A percentile compares a stretch with the other conserved stretches of the same genome.
These are phyloP conservation scores for Ormia ochracea DNA, from an alignment of 2,888 invertebrate species.

Conservation along the genomic window DNA sequence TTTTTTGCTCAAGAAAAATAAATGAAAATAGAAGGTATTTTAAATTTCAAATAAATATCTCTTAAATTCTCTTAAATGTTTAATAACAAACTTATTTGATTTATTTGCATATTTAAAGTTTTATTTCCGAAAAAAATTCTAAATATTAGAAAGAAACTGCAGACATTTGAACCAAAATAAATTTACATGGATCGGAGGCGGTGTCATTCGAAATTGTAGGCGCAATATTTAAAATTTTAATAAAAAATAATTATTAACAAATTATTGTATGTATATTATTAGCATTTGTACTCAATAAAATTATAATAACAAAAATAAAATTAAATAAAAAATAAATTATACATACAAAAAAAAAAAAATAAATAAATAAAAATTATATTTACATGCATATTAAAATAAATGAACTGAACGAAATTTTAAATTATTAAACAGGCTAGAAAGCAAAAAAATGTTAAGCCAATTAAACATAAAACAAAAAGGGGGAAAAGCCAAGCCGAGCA, in stretches of 20 bases:
- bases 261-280: slow-evolving; percentile 49
- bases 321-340: slow-evolving; percentile 58
- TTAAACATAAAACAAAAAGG: slow-evolving; percentile 21
- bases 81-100: background rate
- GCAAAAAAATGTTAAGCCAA: slow-evolving; percentile 24
- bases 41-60: background rate
- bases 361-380: slow-evolving; percentile 60
- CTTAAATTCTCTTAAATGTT: background rate
- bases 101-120: too few species aligned
- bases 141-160: background rate
- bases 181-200: background rate
- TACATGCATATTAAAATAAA: slow-evolving; percentile 47
- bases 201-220: slow-evolving; percentile 39
- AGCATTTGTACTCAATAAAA: slow-evolving; percentile 54
- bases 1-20: too few species aligned
- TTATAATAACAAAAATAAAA: slow-evolving; percentile 36
- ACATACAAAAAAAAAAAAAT: slow-evolving; percentile 59
- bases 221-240: slow-evolving; percentile 65
- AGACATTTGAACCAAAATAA: slow-evolving; percentile 1
- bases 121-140: background rate
- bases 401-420: slow-evolving; percentile 29
- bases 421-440: background rate
- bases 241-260: slow-evolving; percentile 28
- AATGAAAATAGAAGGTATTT: too few species aligned
- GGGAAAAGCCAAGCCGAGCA: slow-evolving; percentile 48